These are phyloP conservation scores for Oryzias sinensis DNA, from an alignment of 2,797 vertebrate genomes.

Conservation along the genomic window DNA sequence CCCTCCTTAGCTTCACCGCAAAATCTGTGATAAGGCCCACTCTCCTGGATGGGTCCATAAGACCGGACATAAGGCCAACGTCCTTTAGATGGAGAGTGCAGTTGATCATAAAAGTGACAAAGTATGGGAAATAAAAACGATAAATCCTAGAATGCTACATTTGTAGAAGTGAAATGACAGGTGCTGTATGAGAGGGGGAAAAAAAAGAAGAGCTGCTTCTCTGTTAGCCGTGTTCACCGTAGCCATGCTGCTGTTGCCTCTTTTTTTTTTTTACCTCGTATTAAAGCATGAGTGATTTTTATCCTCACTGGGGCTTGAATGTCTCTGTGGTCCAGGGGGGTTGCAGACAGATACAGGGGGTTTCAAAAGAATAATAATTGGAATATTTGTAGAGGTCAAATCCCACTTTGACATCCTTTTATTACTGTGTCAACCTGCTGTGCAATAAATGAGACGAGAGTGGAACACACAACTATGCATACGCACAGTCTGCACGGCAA, in stretches of 20 bases:
- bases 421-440: conserved; percentile 63
- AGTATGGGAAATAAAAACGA: too few relatives aligned
- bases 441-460: conserved; percentile 62
- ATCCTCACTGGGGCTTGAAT: conserved; percentile 41
- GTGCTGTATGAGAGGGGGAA: background rate
- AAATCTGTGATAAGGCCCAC: conserved; percentile 19
- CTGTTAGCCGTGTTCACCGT: conserved; percentile 10
- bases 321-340: conserved; percentile 46
- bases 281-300: conserved; percentile 47
- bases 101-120: too few relatives aligned
- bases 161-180: background rate
- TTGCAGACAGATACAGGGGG: conserved; percentile 54
- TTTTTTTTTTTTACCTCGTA: conserved; percentile 16
- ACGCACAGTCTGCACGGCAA: conserved; percentile 27
- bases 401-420: conserved; percentile 66
- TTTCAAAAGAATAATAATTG: conserved; percentile 66
- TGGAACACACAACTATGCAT: conserved; percentile 32
- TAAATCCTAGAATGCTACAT: background rate
- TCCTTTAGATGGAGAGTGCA: too few relatives aligned
- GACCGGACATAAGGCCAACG: conserved; percentile 5
- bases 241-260: conserved; percentile 1
- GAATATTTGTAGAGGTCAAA: conserved; percentile 72
- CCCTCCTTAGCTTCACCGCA: conserved; percentile 16
- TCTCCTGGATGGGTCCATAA: conserved; percentile 3
- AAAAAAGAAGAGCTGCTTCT: conserved; percentile 10